phyloP scores from a whole-genome alignment of 1,140 invertebrate species.

The Bombyx mandarina region DNA sequence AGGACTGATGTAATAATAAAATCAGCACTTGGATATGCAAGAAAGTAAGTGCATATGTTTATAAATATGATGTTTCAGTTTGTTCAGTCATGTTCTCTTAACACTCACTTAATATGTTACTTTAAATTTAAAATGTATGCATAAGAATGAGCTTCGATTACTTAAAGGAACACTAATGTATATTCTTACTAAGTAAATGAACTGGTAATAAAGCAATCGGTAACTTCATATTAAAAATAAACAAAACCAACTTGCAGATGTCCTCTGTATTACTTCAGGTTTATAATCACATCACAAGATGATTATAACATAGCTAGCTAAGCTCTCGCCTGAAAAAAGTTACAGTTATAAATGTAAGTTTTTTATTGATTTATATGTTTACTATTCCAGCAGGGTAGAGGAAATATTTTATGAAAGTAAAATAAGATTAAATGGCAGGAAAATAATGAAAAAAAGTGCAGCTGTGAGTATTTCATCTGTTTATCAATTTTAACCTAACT shows the following conservation, averaged over 20 bases:
- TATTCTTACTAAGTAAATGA: no score
- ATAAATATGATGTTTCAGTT: neutral
- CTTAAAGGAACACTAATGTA: no score
- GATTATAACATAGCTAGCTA: neutral
- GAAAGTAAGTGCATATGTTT: slow-evolving; percentile 70
- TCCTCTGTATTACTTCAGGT: neutral
- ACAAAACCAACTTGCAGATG: no score
- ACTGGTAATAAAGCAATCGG: no score
- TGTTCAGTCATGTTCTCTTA: neutral
- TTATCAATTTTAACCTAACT: no score
- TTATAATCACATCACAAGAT: neutral
- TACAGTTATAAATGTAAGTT: neutral
- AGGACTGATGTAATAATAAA: slow-evolving; percentile 78
- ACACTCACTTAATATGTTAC: neutral
- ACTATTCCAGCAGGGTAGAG: slow-evolving; percentile 75
- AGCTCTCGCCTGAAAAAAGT: no score
- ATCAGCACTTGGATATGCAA: slow-evolving; percentile 75
- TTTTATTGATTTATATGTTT: slow-evolving; percentile 5
- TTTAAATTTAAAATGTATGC: no score
- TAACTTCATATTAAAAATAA: no score
- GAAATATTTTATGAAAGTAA: slow-evolving; percentile 77
- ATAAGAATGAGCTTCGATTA: no score
- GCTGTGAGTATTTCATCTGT: slow-evolving; percentile 48
- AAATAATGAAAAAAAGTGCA: slow-evolving; percentile 76
- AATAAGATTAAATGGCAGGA: slow-evolving; percentile 77